Percentiles rank a stretch among this genome's conserved stretches.
Evolutionary conservation across 2,888 invertebrate species (phyloP).

Genomic region (Lepetodrilus schrolli): DNA sequence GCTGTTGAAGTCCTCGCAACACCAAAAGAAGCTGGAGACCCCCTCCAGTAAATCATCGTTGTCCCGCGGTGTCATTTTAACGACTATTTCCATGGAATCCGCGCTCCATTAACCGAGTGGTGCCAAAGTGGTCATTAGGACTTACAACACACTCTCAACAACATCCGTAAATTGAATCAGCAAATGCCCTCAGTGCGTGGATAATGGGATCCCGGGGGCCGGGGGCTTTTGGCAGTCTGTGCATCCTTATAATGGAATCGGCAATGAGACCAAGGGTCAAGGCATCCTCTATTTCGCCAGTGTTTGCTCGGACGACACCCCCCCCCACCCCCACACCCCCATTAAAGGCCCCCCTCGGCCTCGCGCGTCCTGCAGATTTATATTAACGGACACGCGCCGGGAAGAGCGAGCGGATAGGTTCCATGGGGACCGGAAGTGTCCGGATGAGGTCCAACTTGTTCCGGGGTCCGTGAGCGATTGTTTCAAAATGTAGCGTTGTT

Average conservation of each 20-base stretch:
- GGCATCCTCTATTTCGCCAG: background rate
- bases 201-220: slow-evolving; percentile 5
- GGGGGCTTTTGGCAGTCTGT: background rate
- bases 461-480: slow-evolving; percentile 7
- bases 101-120: background rate
- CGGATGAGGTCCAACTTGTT: background rate
- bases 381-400: slow-evolving; percentile 1
- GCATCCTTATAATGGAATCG: background rate
- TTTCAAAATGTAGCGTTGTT: background rate
- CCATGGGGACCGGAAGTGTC: slow-evolving; percentile 15
- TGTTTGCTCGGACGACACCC: too few species aligned
- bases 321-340: too few species aligned
- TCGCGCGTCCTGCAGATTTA: background rate
- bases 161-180: slow-evolving; percentile 22
- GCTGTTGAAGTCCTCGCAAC: too few species aligned
- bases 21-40: too few species aligned
- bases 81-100: background rate
- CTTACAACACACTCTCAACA: background rate
- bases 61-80: background rate
- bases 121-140: slow-evolving; percentile 15
- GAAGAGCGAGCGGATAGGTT: too few species aligned
- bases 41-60: background rate
- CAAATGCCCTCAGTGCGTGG: background rate
- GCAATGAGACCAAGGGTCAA: background rate
- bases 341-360: background rate